Evolutionary conservation across 2,888 invertebrate species (phyloP).

Genomic region (Cordilura impudica): DNA sequence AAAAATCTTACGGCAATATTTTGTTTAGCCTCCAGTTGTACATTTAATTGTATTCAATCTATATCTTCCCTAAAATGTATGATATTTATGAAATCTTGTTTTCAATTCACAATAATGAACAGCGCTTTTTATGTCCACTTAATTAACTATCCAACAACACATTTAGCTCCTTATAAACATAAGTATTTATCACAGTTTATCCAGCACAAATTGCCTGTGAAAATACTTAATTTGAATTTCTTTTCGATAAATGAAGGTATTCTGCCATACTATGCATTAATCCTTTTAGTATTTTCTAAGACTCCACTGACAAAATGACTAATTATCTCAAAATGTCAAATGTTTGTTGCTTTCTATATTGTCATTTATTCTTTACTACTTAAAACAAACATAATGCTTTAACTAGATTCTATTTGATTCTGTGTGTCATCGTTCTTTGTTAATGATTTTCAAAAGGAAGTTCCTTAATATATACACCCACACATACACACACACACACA

Average conservation of each 20-base stretch:
- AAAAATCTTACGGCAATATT: too few relatives aligned
- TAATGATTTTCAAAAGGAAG: constrained; percentile 7
- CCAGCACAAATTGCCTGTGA: background rate
- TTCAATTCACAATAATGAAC: too few relatives aligned
- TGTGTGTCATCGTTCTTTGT: constrained; percentile 30
- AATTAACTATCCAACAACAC: too few relatives aligned
- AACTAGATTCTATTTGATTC: constrained; percentile 12
- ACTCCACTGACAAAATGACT: constrained; percentile 47
- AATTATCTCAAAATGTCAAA: constrained; percentile 41
- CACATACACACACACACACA: constrained; percentile 3
- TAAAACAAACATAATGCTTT: constrained; percentile 19
- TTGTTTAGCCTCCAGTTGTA: too few relatives aligned
- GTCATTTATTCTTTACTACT: background rate
- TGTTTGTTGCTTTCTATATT: background rate
- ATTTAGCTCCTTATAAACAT: too few relatives aligned
- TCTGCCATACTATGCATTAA: constrained; percentile 15
- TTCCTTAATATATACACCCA: too few relatives aligned
- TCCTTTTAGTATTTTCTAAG: constrained; percentile 25
- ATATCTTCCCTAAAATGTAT: too few relatives aligned
- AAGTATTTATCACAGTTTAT: too few relatives aligned
- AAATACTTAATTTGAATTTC: background rate
- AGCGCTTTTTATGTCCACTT: too few relatives aligned
- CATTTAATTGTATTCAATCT: too few relatives aligned
- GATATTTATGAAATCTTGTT: too few relatives aligned
- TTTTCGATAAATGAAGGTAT: background rate